Evolutionary conservation across 2,113 vertebrate genomes (phyloP).

Genomic region (Mobula birostris): DNA sequence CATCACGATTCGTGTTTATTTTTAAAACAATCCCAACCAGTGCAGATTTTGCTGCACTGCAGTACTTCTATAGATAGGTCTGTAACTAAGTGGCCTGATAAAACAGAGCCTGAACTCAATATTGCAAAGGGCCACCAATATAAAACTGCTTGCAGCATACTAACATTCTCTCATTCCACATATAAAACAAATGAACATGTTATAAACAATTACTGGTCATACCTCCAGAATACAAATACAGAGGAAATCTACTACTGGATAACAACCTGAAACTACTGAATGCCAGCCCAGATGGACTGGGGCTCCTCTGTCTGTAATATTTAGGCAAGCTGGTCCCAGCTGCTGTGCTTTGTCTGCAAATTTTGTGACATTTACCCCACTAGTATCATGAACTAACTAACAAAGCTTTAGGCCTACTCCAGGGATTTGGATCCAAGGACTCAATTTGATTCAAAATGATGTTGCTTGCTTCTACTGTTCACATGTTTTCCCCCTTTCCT

Average conservation of each 20-base stretch:
- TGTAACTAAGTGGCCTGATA: background rate
- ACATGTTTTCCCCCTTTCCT: no score
- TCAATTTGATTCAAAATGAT: no score
- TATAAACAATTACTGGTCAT: background rate
- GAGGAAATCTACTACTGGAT: background rate
- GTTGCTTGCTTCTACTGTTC: no score
- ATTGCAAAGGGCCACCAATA: background rate
- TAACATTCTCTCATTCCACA: background rate
- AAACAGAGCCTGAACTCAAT: background rate
- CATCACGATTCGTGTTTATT: background rate
- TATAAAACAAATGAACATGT: background rate
- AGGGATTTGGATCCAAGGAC: no score
- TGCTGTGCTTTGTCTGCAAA: no score
- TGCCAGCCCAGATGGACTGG: no score
- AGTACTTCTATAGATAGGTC: background rate
- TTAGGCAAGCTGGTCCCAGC: no score
- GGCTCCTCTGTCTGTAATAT: no score
- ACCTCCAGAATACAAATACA: background rate
- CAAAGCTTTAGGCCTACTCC: no score
- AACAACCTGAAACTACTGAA: no score
- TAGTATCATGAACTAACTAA: no score
- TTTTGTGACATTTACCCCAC: no score
- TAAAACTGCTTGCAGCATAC: background rate
- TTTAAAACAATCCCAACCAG: background rate
- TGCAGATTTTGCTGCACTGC: constrained; percentile 4